These are phyloP conservation scores for Lycaena phlaeas DNA, from an alignment of 2,888 invertebrate genomes.

Conservation along the genomic window DNA sequence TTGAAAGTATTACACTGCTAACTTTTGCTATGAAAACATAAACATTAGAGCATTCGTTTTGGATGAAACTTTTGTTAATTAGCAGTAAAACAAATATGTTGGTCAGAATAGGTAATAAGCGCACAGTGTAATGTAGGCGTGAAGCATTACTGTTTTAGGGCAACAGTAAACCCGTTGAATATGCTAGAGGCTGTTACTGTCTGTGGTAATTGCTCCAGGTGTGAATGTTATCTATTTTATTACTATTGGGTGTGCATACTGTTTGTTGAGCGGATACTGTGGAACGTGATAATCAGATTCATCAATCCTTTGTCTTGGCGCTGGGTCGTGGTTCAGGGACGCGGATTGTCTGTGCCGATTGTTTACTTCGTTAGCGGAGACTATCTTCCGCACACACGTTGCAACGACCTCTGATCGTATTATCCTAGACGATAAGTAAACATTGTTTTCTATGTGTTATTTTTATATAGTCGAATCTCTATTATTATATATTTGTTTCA, in stretches of 20 bases:
- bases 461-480: too few species aligned
- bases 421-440: slow-evolving; percentile 24
- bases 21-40: slow-evolving; percentile 4
- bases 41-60: background rate
- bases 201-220: slow-evolving; percentile 7
- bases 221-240: slow-evolving; percentile 8
- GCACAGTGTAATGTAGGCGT: too few species aligned
- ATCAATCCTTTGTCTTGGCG: slow-evolving; percentile 54
- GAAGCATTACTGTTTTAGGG: background rate
- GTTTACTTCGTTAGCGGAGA: slow-evolving; percentile 66
- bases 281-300: slow-evolving; percentile 54
- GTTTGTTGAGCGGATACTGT: slow-evolving; percentile 34
- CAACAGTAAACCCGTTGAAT: slow-evolving; percentile 6
- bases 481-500: too few species aligned
- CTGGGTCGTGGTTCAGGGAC: slow-evolving; percentile 36
- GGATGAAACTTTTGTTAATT: background rate
- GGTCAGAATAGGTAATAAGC: too few species aligned
- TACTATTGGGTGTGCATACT: slow-evolving; percentile 18
- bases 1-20: too few species aligned
- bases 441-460: background rate
- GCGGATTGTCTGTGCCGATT: slow-evolving; percentile 54
- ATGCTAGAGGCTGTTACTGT: slow-evolving; percentile 7
- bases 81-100: slow-evolving; percentile 5
- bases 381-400: slow-evolving; percentile 41
- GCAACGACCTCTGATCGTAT: slow-evolving; percentile 44